These are phyloP conservation scores for Rallus limicola DNA, from an alignment of 2,113 vertebrate genomes.

Conservation along the genomic window DNA sequence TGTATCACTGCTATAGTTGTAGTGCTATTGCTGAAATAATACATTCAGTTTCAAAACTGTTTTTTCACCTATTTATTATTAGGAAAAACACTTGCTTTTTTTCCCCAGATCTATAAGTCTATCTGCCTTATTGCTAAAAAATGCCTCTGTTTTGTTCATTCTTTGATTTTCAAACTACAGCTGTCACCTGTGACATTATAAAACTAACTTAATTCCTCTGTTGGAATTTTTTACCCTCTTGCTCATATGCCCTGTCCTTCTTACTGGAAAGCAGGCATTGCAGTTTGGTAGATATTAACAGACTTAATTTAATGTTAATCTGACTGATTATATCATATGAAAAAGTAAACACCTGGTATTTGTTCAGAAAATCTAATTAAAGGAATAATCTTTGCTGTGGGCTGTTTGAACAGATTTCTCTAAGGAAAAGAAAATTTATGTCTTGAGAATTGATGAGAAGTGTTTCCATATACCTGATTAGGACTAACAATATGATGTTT, in stretches of 20 bases:
- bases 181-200: not conserved
- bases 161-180: not conserved
- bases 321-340: too few relatives aligned
- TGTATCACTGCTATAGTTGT: not conserved
- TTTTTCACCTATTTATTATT: not conserved
- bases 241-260: not conserved
- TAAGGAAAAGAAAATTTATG: not conserved
- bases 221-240: not conserved
- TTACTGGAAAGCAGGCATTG: not conserved
- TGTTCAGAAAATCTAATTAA: too few relatives aligned
- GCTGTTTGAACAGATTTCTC: too few relatives aligned
- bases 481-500: not conserved
- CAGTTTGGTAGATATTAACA: not conserved
- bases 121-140: not conserved
- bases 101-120: not conserved
- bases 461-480: not conserved
- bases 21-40: not conserved
- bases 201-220: not conserved
- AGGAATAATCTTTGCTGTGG: too few relatives aligned
- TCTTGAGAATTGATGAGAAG: not conserved
- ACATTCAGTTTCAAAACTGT: not conserved
- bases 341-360: too few relatives aligned
- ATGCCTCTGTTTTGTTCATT: not conserved
- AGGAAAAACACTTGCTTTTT: not conserved
- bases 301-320: too few relatives aligned